Evolutionary conservation across 2,113 vertebrate species (phyloP).

Genomic region (Calcarius ornatus): DNA sequence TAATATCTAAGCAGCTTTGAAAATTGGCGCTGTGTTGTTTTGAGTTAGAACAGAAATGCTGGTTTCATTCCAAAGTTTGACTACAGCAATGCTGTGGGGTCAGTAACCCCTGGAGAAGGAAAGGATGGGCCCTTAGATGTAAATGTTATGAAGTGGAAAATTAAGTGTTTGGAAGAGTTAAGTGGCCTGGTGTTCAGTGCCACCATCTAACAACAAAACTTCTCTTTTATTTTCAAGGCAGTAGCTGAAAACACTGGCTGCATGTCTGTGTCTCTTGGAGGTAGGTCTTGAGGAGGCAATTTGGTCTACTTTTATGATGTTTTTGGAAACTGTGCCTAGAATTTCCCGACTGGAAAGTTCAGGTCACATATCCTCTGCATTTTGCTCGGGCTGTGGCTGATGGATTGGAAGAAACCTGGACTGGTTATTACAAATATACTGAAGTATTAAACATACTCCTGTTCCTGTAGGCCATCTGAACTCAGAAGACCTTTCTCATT

Average conservation of each 20-base stretch:
- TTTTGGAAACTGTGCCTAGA: background rate
- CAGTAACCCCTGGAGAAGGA: background rate
- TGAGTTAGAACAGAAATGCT: background rate
- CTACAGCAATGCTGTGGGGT: background rate
- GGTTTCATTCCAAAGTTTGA: background rate
- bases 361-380: background rate
- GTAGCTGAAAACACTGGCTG: background rate
- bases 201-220: background rate
- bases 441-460: background rate
- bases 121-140: background rate
- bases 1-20: background rate
- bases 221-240: background rate
- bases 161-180: background rate
- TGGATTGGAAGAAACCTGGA: background rate
- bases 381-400: background rate
- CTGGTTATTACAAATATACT: background rate
- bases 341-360: background rate
- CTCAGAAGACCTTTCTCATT: background rate
- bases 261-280: background rate
- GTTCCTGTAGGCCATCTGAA: background rate
- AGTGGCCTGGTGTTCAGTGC: background rate
- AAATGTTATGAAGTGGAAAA: background rate
- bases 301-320: background rate
- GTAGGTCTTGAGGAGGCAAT: background rate
- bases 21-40: background rate